Conservation (phyloP, 2,113 vertebrate genomes). For the Catagonus wagneri region DNA sequence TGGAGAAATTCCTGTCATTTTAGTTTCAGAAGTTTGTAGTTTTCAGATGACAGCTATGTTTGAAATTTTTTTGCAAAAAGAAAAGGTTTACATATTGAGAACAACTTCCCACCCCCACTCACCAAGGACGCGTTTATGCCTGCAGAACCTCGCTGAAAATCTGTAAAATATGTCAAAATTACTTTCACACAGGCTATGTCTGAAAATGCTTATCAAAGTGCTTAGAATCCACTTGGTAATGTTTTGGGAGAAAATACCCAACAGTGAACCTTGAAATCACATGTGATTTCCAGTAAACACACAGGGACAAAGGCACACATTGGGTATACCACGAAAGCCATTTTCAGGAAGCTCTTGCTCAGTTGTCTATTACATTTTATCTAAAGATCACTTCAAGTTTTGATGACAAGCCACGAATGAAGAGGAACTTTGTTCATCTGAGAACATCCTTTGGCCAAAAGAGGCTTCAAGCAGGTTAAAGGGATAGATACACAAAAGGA, state of each 20-base stretch:
- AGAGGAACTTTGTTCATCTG: constrained; percentile 39
- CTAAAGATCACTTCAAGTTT: constrained; percentile 17
- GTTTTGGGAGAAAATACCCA: not conserved
- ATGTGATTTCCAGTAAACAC: not conserved
- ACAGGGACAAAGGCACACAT: not conserved
- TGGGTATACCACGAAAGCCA: not conserved
- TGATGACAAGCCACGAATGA: constrained; percentile 7
- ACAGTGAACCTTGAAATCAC: not conserved
- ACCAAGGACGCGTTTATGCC: constrained; percentile 53
- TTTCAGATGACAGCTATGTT: constrained; percentile 68
- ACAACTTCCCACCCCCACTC: constrained; percentile 65
- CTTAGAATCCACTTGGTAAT: not conserved
- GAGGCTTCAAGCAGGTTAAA: constrained; percentile 10
- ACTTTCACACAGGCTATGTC: not conserved
- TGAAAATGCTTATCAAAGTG: not conserved
- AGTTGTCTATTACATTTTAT: constrained; percentile 39
- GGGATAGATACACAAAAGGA: constrained; percentile 26
- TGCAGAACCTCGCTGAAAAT: constrained; percentile 78
- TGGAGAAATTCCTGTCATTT: constrained; percentile 59
- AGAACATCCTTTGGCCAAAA: not conserved
- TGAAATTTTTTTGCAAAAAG: constrained; percentile 66
- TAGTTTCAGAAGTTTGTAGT: constrained; percentile 79
- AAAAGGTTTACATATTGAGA: constrained; percentile 76
- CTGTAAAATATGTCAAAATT: constrained; percentile 72
- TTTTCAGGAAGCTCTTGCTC: constrained; percentile 15